Conservation (phyloP, 2,113 vertebrate genomes). For the Ovibos moschatus region DNA sequence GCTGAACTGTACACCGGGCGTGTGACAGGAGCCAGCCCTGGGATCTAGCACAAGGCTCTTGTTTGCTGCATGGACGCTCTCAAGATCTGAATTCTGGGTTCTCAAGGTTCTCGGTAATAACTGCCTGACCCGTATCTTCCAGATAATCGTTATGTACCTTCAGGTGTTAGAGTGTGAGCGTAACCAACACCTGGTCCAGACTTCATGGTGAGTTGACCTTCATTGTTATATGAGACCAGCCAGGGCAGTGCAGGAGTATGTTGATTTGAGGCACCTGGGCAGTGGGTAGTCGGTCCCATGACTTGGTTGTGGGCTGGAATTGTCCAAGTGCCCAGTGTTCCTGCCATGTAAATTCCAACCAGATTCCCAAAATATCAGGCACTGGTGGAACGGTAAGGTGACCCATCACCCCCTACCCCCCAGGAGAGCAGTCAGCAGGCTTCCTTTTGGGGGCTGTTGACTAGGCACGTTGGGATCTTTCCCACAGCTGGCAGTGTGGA, state of each 20-base stretch:
- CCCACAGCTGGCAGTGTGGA: not conserved
- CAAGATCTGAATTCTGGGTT: constrained; percentile 61
- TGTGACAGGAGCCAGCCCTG: not conserved
- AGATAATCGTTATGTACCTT: constrained; percentile 95
- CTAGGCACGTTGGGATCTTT: not conserved
- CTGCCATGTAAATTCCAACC: constrained; percentile 70
- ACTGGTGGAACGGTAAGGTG: constrained; percentile 81
- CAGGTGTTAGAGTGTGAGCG: constrained; percentile 93
- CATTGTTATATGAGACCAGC: constrained; percentile 79
- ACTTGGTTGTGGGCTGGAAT: constrained; percentile 72
- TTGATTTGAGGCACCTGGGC: constrained; percentile 79
- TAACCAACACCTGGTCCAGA: constrained; percentile 91
- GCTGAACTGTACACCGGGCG: not conserved
- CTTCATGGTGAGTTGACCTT: constrained; percentile 90
- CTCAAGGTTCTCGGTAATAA: constrained; percentile 79
- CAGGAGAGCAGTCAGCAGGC: not conserved
- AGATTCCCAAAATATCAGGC: constrained; percentile 76
- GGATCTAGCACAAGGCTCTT: constrained; percentile 10
- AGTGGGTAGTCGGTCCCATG: constrained; percentile 66
- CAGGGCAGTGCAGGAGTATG: constrained; percentile 83
- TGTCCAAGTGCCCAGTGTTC: constrained; percentile 71
- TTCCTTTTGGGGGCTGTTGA: not conserved
- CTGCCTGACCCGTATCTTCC: constrained; percentile 84
- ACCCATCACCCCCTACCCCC: constrained; percentile 45
- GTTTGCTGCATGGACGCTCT: constrained; percentile 71